Evolutionary conservation across 35 echinoderm and acorn worm genomes (phyloP).

Genomic region (Apostichopus japonicus): DNA sequence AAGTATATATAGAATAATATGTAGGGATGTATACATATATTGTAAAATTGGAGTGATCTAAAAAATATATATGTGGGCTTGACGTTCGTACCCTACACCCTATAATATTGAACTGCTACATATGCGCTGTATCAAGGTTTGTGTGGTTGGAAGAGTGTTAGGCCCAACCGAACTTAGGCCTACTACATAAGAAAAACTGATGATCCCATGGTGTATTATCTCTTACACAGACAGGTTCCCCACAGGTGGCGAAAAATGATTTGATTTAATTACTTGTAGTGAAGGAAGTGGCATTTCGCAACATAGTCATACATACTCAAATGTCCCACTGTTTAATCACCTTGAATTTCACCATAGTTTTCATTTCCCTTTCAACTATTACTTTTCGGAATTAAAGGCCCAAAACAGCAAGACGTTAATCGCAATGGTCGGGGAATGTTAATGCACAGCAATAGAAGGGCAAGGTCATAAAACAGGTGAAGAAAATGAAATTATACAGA

Average conservation of each 20-base stretch:
- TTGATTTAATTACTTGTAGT: neutral
- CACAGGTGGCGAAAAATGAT: neutral
- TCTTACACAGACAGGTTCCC: neutral
- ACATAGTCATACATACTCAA: neutral
- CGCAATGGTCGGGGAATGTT: neutral
- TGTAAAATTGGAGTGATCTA: no score
- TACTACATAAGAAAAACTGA: no score
- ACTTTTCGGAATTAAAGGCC: neutral
- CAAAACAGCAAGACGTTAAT: neutral
- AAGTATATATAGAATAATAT: no score
- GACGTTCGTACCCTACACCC: no score
- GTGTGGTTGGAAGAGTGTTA: no score
- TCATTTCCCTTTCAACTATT: neutral
- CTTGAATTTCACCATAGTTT: neutral
- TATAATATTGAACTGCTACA: no score
- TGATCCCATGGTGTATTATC: no score
- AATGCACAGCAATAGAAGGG: neutral
- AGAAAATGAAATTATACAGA: neutral
- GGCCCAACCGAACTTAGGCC: no score
- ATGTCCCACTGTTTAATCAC: neutral
- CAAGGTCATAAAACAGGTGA: neutral
- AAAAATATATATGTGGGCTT: no score
- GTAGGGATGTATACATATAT: no score
- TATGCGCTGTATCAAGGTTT: no score
- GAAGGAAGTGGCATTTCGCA: neutral